Evolutionary conservation across 2,113 vertebrate species (phyloP).

Genomic region (Raphicerus campestris): DNA sequence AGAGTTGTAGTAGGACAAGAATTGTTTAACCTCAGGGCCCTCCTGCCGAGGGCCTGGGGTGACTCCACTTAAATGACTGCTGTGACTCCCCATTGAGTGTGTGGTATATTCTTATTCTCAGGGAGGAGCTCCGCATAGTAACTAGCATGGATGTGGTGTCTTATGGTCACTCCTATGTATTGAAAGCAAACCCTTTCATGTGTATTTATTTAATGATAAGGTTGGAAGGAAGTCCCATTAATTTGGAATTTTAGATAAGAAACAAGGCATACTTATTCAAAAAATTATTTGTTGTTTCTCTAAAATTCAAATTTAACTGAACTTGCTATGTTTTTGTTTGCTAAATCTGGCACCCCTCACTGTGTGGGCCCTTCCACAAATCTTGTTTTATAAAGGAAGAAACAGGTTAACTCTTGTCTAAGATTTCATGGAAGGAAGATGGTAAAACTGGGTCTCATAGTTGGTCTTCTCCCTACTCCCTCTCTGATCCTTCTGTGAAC

Average conservation of each 20-base stretch:
- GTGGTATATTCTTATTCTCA: neutral
- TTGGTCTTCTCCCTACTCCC: neutral
- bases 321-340: constrained; percentile 9
- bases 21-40: rapidly evolving
- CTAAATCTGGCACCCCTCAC: neutral
- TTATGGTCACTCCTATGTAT: neutral
- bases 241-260: neutral
- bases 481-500: neutral
- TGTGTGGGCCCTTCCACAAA: neutral
- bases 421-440: neutral
- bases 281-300: neutral
- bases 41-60: neutral
- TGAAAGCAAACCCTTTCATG: neutral
- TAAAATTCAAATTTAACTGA: neutral
- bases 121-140: neutral
- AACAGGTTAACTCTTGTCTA: neutral
- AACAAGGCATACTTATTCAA: neutral
- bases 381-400: neutral
- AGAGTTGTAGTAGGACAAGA: neutral
- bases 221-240: neutral
- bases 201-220: neutral
- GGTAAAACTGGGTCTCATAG: neutral
- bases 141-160: neutral
- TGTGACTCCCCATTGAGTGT: rapidly evolving
- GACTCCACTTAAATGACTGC: neutral